Conservation (phyloP, 2,113 vertebrate genomes). For the Malurus alboscapulatus region DNA sequence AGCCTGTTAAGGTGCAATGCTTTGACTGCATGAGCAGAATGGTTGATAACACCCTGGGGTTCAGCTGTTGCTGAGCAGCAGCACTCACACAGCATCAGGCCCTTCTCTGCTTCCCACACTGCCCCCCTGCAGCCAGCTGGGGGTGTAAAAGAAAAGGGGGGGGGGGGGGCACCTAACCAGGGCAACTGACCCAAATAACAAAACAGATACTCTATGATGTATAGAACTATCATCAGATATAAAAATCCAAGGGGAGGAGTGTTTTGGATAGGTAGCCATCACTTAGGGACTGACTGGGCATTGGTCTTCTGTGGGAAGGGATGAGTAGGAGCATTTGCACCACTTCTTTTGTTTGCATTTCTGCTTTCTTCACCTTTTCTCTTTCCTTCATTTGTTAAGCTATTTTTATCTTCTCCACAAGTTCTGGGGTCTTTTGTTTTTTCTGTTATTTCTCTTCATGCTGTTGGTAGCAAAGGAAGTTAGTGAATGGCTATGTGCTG, state of each 20-base stretch:
- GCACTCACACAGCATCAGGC: background rate
- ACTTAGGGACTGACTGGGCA: background rate
- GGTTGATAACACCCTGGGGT: background rate
- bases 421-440: background rate
- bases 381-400: background rate
- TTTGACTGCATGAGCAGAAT: background rate
- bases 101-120: background rate
- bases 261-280: background rate
- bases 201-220: background rate
- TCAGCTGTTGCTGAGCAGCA: background rate
- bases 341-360: background rate
- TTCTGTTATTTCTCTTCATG: background rate
- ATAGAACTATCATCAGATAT: background rate
- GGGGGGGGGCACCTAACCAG: background rate
- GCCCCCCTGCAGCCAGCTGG: rapidly evolving
- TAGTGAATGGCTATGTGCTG: background rate
- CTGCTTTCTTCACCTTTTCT: background rate
- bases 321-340: background rate
- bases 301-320: rapidly evolving
- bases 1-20: background rate
- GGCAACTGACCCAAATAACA: background rate
- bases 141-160: background rate
- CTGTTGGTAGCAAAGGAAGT: background rate
- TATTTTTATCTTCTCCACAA: background rate
- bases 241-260: background rate